These are phyloP conservation scores for Enteromius mattozi DNA, from an alignment of 2,797 vertebrate species.

Conservation along the genomic window DNA sequence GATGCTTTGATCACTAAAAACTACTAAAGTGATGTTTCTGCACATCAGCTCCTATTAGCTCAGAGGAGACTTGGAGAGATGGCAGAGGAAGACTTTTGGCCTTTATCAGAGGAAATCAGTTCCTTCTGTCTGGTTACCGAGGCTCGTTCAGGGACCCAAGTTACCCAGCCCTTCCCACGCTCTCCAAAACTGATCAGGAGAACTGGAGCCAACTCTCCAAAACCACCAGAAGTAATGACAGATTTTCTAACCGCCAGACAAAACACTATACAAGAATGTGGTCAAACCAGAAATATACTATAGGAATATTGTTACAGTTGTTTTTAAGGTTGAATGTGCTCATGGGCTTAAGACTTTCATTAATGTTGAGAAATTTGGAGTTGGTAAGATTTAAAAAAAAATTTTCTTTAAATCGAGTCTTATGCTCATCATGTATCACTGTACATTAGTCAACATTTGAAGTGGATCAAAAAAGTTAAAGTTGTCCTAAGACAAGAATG, in stretches of 20 bases:
- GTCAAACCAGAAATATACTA: neutral
- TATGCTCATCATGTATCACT: neutral
- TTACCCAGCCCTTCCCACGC: conserved; percentile 71
- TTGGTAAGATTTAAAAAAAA: neutral
- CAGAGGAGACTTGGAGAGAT: conserved; percentile 61
- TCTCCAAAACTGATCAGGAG: conserved; percentile 73
- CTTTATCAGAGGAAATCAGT: conserved; percentile 6
- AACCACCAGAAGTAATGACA: conserved; percentile 62
- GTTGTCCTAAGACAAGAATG: too few species aligned
- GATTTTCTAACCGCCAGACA: neutral
- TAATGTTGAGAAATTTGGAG: neutral
- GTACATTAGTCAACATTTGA: too few species aligned
- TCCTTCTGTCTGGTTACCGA: conserved; percentile 37
- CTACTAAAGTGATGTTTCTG: neutral
- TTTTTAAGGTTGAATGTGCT: neutral
- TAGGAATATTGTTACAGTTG: neutral
- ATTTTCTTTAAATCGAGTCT: neutral
- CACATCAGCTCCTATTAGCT: neutral
- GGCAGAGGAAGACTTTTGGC: conserved; percentile 59
- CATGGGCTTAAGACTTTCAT: too few species aligned
- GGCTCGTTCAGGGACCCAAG: conserved; percentile 41
- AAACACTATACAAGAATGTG: neutral
- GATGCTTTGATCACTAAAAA: neutral
- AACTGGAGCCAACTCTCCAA: conserved; percentile 15
- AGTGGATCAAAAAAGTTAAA: too few species aligned